These are phyloP conservation scores for Trichechus manatus DNA, from an alignment of 2,113 vertebrate species.

Conservation along the genomic window DNA sequence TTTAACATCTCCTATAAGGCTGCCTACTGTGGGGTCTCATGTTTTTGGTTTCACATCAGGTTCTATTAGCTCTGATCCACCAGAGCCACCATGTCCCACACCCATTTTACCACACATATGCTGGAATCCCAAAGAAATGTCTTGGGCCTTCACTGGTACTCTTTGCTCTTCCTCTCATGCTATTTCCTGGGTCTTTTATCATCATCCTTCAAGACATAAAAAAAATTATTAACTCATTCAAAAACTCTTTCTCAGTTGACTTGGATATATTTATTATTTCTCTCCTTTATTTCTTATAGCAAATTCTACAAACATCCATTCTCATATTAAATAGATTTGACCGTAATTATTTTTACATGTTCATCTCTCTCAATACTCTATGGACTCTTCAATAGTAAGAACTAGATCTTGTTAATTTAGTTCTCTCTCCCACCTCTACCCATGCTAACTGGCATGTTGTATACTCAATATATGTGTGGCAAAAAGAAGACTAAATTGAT, in stretches of 20 bases:
- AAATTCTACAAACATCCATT: neutral
- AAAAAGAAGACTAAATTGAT: neutral
- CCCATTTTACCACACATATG: neutral
- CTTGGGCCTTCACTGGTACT: neutral
- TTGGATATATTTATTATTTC: neutral
- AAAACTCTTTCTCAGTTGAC: neutral
- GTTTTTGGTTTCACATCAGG: neutral
- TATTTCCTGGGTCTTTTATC: neutral
- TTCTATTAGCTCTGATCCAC: neutral
- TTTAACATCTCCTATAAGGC: neutral
- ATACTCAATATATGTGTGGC: fast-evolving
- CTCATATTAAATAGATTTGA: neutral
- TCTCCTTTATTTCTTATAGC: neutral
- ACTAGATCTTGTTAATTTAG: neutral
- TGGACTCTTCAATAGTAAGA: neutral
- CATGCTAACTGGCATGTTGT: no score
- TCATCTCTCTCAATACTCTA: neutral
- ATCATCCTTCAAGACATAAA: neutral
- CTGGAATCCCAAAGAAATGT: no score
- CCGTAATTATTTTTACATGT: neutral
- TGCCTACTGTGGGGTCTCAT: fast-evolving
- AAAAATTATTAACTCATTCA: neutral
- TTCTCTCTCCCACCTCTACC: neutral
- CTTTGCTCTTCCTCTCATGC: neutral
- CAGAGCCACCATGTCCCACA: neutral